Evolutionary conservation across 2,113 vertebrate genomes (phyloP).

Genomic region (Marmota flaviventris): DNA sequence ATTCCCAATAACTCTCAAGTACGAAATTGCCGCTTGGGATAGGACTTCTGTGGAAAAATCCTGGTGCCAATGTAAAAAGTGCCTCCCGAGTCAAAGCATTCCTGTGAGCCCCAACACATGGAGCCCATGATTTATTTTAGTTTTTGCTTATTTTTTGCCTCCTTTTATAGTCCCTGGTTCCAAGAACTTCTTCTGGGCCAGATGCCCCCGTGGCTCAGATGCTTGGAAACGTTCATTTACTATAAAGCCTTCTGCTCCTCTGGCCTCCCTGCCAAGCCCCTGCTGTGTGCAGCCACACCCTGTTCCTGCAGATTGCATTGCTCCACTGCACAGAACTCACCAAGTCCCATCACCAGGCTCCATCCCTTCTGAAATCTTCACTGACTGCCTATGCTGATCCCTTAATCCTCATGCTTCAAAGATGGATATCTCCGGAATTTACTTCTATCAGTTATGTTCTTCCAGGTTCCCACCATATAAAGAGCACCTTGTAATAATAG

Average conservation of each 20-base stretch:
- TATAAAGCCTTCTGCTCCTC: slow-evolving; percentile 1
- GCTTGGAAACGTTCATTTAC: slow-evolving; percentile 52
- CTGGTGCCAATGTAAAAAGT: slow-evolving; percentile 60
- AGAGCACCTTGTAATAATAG: background rate
- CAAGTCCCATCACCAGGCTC: background rate
- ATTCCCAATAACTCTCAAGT: slow-evolving; percentile 42
- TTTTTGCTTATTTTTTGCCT: slow-evolving; percentile 61
- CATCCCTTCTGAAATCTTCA: background rate
- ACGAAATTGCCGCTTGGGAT: slow-evolving; percentile 52
- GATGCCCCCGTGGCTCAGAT: slow-evolving; percentile 50
- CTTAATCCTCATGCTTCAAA: background rate
- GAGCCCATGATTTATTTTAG: slow-evolving; percentile 69
- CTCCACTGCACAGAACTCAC: rapidly evolving
- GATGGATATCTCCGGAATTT: background rate
- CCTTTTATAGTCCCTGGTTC: slow-evolving; percentile 34
- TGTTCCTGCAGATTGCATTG: background rate
- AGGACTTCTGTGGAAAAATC: slow-evolving; percentile 66
- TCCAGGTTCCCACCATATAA: background rate
- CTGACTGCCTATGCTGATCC: background rate
- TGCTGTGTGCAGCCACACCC: background rate
- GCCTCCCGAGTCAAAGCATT: slow-evolving; percentile 65
- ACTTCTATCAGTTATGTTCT: background rate
- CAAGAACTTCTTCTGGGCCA: slow-evolving; percentile 73
- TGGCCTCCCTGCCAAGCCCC: slow-evolving; percentile 19
- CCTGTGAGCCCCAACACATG: slow-evolving; percentile 62